A percentile compares a stretch with the other conserved stretches of the same genome.
Evolutionary conservation across 2,113 vertebrate genomes (phyloP).

Genomic region (Myiagra hebetior): DNA sequence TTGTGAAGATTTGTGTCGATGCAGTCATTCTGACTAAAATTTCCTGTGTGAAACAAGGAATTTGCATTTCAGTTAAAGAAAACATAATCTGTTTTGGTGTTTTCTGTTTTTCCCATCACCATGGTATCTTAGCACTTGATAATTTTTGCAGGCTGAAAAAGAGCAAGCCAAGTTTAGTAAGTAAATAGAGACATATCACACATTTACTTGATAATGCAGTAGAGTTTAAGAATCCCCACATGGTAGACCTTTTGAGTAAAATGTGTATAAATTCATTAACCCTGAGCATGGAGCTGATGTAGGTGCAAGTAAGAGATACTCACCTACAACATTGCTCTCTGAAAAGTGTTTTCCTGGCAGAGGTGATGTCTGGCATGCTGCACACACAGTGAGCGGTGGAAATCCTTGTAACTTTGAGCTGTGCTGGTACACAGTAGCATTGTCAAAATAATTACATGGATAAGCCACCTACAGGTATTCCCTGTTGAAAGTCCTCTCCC

Average conservation of each 20-base stretch:
- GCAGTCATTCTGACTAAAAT: background rate
- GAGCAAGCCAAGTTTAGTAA: constrained; percentile 4
- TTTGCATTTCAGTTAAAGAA: constrained; percentile 48
- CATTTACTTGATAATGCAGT: background rate
- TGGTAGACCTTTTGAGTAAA: background rate
- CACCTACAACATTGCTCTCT: background rate
- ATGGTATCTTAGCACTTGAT: background rate
- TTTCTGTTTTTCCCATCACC: constrained; percentile 19
- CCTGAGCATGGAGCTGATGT: background rate
- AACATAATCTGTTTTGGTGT: background rate
- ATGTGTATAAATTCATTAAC: background rate
- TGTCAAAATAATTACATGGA: background rate
- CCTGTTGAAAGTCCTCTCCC: background rate
- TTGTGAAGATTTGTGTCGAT: background rate
- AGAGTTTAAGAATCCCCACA: background rate
- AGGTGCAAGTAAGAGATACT: background rate
- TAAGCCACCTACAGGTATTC: background rate
- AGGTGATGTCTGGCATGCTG: background rate
- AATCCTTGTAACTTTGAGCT: background rate
- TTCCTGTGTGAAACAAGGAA: background rate
- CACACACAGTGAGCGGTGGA: background rate
- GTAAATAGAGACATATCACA: background rate
- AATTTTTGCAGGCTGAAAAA: constrained; percentile 38
- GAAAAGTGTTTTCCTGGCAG: background rate
- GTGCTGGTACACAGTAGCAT: background rate